These are phyloP conservation scores for Rhysida immarginata DNA, from an alignment of 1,140 invertebrate species.

Conservation along the genomic window DNA sequence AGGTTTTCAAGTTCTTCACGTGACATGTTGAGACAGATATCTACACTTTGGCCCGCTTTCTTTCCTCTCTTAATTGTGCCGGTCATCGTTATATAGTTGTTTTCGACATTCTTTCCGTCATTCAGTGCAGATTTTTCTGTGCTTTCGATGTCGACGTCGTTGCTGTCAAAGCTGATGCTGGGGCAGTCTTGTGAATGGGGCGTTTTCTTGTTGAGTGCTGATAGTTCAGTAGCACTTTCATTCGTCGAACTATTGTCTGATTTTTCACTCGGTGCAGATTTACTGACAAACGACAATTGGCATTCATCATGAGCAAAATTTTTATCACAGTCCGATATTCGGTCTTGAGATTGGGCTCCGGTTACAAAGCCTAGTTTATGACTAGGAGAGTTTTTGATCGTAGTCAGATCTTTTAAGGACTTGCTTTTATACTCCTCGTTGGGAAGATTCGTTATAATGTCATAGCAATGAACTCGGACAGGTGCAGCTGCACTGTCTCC, in stretches of 20 bases:
- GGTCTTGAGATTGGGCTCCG: too few species aligned
- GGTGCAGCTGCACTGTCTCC: background rate
- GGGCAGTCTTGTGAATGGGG: background rate
- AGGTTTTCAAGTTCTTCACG: constrained; percentile 45
- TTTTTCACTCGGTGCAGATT: too few species aligned
- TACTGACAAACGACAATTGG: too few species aligned
- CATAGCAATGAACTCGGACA: background rate
- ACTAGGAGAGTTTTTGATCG: too few species aligned
- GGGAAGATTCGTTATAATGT: background rate
- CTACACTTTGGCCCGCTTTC: constrained; percentile 52
- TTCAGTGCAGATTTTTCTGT: constrained; percentile 8
- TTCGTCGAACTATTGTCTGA: too few species aligned
- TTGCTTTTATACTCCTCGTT: background rate
- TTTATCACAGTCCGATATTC: too few species aligned
- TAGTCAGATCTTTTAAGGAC: too few species aligned
- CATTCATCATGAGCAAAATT: too few species aligned
- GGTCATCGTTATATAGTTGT: constrained; percentile 32
- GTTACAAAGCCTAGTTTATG: too few species aligned
- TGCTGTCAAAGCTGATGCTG: background rate
- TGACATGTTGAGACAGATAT: constrained; percentile 46
- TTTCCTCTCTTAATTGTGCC: constrained; percentile 54
- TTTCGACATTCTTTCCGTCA: background rate
- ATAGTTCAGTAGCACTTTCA: too few species aligned
- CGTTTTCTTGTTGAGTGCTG: background rate
- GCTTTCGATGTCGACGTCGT: constrained; percentile 2